These are phyloP conservation scores for Saturnia japonica DNA, from an alignment of 2,888 invertebrate genomes.

Conservation along the genomic window DNA sequence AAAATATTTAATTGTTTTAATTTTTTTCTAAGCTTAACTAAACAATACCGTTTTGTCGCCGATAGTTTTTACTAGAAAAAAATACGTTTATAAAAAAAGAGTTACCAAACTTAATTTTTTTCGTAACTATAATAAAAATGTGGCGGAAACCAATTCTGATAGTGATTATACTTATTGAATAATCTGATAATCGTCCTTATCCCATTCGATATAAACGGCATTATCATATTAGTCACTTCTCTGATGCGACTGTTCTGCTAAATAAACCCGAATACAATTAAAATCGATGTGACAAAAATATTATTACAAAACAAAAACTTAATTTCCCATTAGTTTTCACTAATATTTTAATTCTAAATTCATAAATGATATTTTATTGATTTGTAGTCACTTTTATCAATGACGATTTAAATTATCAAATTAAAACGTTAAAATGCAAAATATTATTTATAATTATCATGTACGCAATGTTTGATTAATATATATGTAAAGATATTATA, in stretches of 20 bases:
- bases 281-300: neutral
- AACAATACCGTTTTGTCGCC: neutral
- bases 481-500: conserved; percentile 12
- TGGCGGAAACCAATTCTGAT: conserved; percentile 47
- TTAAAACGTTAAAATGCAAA: too few relatives aligned
- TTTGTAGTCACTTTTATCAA: neutral
- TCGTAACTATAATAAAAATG: conserved; percentile 23
- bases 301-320: neutral
- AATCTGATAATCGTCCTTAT: conserved; percentile 54
- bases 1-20: too few relatives aligned
- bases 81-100: neutral
- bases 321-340: neutral
- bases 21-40: too few relatives aligned
- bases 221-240: conserved; percentile 55
- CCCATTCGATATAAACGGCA: conserved; percentile 51
- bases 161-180: conserved; percentile 44
- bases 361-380: neutral
- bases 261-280: neutral
- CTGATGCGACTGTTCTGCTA: conserved; percentile 46
- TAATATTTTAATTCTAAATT: neutral
- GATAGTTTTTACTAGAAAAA: neutral
- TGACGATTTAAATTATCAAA: neutral
- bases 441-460: too few relatives aligned
- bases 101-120: neutral
- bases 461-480: neutral